These are phyloP conservation scores for Gonatopus flavifemur DNA, from an alignment of 1,140 invertebrate genomes.

Conservation along the genomic window DNA sequence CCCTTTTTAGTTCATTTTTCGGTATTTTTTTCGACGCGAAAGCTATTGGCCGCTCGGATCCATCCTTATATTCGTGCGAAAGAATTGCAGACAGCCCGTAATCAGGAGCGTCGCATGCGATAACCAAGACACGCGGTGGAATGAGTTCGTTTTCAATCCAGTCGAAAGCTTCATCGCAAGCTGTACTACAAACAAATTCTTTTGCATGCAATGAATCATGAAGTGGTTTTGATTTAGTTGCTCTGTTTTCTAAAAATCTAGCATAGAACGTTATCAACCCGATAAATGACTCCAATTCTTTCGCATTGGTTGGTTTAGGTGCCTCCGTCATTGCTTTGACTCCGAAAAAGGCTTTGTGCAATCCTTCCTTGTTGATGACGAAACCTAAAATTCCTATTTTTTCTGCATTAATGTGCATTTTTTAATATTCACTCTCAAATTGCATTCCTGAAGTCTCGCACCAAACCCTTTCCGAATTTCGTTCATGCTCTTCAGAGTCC, in stretches of 20 bases:
- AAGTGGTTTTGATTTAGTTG: constrained; percentile 20
- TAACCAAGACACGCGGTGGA: constrained; percentile 24
- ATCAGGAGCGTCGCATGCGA: constrained; percentile 23
- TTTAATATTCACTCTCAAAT: constrained; percentile 25
- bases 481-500: constrained; percentile 20
- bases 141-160: constrained; percentile 33
- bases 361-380: neutral
- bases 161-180: constrained; percentile 26
- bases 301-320: constrained; percentile 6
- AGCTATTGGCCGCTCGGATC: constrained; percentile 45
- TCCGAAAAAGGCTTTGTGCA: constrained; percentile 17
- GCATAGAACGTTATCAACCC: constrained; percentile 14
- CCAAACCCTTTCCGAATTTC: constrained; percentile 22
- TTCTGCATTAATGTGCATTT: constrained; percentile 20
- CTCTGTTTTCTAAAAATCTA: constrained; percentile 9
- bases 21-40: constrained; percentile 53
- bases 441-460: constrained; percentile 17
- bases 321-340: constrained; percentile 12
- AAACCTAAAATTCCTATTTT: constrained; percentile 8
- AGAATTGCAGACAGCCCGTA: constrained; percentile 16
- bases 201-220: constrained; percentile 6
- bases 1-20: constrained; percentile 53
- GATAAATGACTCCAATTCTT: constrained; percentile 10
- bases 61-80: constrained; percentile 13
- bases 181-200: constrained; percentile 24